Evolutionary conservation across 1,140 invertebrate species (phyloP).

Genomic region (Drosophila nikananu): DNA sequence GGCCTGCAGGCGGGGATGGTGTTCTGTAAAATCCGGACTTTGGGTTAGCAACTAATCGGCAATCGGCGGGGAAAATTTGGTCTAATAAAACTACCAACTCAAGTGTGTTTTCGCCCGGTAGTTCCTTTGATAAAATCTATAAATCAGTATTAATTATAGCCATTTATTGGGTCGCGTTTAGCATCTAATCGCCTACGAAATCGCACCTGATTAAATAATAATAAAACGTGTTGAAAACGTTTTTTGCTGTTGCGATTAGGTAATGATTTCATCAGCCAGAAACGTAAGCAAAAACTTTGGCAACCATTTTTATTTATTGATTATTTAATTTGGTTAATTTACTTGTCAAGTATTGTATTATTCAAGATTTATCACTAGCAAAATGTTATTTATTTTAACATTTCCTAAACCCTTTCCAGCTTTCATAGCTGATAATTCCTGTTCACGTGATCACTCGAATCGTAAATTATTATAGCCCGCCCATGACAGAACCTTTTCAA

Average conservation of each 20-base stretch:
- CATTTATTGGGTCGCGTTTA: constrained; percentile 14
- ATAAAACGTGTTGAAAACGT: constrained; percentile 35
- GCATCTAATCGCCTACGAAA: constrained; percentile 2
- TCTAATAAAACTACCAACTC: constrained; percentile 17
- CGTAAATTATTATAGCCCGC: background rate
- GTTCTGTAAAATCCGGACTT: constrained; percentile 44
- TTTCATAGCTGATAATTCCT: background rate
- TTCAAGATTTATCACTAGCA: too few relatives aligned
- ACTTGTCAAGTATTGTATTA: too few relatives aligned
- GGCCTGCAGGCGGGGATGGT: constrained; percentile 55
- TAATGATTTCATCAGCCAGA: constrained; percentile 3
- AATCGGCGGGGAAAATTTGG: constrained; percentile 1
- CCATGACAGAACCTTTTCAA: constrained; percentile 4
- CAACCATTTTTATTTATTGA: too few relatives aligned
- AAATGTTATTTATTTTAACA: too few relatives aligned
- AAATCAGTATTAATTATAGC: constrained; percentile 46
- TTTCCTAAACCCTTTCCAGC: background rate
- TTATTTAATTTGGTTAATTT: background rate
- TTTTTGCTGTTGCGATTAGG: background rate
- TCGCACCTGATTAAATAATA: background rate
- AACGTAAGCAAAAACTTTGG: background rate
- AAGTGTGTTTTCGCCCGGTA: constrained; percentile 10
- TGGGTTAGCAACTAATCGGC: constrained; percentile 46
- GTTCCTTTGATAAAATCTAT: constrained; percentile 10
- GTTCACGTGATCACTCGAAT: constrained; percentile 10